phyloP scores from a whole-genome alignment of 2,113 vertebrate genomes.

The Eurypyga helias region DNA sequence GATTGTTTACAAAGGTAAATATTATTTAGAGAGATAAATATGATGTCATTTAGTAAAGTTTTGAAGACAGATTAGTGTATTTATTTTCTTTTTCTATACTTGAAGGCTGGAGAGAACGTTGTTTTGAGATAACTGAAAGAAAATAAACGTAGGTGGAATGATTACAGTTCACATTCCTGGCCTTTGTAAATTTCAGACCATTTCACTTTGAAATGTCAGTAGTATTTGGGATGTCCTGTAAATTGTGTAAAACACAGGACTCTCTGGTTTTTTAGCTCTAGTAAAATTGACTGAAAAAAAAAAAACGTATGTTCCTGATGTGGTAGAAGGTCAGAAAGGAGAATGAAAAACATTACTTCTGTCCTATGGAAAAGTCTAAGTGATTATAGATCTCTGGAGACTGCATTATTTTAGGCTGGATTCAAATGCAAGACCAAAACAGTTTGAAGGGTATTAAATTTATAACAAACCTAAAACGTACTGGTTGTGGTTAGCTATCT shows the following conservation, averaged over 20 bases:
- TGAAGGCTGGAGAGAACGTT: neutral
- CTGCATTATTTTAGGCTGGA: neutral
- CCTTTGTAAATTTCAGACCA: neutral
- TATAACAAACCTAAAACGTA: neutral
- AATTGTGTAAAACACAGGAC: neutral
- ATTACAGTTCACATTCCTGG: neutral
- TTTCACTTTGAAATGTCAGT: neutral
- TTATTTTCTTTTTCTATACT: neutral
- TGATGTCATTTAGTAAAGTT: neutral
- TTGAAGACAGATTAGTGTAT: neutral
- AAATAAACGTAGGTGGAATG: neutral
- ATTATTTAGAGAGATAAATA: neutral
- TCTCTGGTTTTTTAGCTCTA: neutral
- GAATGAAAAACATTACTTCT: neutral
- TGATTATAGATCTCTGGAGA: neutral
- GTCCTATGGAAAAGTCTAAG: neutral
- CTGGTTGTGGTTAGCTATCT: neutral
- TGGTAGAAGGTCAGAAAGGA: neutral
- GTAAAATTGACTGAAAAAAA: neutral
- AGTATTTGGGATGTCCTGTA: neutral
- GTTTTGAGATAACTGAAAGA: neutral
- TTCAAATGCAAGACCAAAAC: neutral
- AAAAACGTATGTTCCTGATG: neutral
- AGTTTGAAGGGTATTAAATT: neutral
- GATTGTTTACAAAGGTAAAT: neutral